Conservation (phyloP, 2,888 invertebrate genomes). For the Epistrophe grossulariae region DNA sequence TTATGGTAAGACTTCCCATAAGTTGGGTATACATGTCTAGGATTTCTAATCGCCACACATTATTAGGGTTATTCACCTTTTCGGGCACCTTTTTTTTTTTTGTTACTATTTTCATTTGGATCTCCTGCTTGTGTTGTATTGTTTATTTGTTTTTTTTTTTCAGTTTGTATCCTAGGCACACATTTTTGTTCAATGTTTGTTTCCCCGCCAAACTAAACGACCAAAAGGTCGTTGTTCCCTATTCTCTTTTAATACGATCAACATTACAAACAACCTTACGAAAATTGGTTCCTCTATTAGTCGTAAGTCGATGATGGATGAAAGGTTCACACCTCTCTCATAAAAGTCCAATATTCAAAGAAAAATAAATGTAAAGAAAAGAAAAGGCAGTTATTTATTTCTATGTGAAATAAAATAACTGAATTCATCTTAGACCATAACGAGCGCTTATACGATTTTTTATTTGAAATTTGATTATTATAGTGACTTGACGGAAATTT, state of each 20-base stretch:
- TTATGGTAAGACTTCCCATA: constrained; percentile 60
- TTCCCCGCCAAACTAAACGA: background rate
- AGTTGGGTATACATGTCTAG: constrained; percentile 72
- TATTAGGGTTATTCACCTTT: constrained; percentile 63
- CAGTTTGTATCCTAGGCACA: constrained; percentile 62
- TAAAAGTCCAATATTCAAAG: constrained; percentile 47
- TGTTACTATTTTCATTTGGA: background rate
- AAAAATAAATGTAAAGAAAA: background rate
- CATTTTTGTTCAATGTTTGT: constrained; percentile 21
- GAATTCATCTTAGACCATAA: background rate
- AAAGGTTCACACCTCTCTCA: constrained; percentile 51
- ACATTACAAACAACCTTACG: constrained; percentile 17
- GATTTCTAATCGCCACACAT: constrained; percentile 70
- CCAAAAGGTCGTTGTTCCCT: constrained; percentile 18
- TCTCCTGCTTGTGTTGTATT: constrained; percentile 18
- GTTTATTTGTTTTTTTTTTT: constrained; percentile 35
- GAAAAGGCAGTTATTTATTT: background rate
- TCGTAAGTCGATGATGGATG: constrained; percentile 42
- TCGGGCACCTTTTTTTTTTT: constrained; percentile 40
- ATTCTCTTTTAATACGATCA: constrained; percentile 15
- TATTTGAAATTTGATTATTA: background rate
- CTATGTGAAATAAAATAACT: background rate
- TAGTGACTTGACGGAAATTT: background rate
- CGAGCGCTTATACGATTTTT: background rate
- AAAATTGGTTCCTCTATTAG: constrained; percentile 44